These are phyloP conservation scores for Caenorhabditis remanei DNA, from an alignment of 1,140 invertebrate species.

Conservation along the genomic window DNA sequence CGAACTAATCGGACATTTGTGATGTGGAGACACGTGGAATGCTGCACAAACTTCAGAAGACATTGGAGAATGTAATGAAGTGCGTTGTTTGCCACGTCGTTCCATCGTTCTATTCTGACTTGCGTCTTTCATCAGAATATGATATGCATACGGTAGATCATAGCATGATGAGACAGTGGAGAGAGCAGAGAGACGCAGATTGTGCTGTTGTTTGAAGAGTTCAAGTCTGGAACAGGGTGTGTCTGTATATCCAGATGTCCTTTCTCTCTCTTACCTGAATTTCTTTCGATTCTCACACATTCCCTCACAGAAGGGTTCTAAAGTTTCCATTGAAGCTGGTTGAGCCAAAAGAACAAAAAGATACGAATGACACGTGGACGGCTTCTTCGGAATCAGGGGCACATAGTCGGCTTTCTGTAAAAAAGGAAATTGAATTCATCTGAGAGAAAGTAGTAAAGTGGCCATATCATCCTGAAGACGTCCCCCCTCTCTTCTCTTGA, in stretches of 20 bases:
- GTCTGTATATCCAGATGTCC: background rate
- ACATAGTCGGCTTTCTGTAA: constrained; percentile 60
- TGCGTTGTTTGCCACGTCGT: background rate
- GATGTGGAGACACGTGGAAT: constrained; percentile 48
- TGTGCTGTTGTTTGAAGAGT: constrained; percentile 59
- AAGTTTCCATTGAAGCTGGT: constrained; percentile 1
- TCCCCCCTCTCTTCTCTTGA: background rate
- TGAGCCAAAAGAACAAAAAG: constrained; percentile 50
- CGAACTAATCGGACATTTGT: constrained; percentile 10
- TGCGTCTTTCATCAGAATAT: constrained; percentile 42
- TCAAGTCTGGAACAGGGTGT: constrained; percentile 45
- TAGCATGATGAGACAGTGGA: constrained; percentile 35
- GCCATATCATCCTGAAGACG: background rate
- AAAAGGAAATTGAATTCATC: background rate
- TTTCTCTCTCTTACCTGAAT: constrained; percentile 33
- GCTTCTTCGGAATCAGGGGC: constrained; percentile 43
- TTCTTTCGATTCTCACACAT: constrained; percentile 50
- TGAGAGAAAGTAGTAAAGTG: background rate
- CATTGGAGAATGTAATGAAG: constrained; percentile 21
- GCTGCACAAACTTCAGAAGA: constrained; percentile 48
- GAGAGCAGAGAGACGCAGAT: constrained; percentile 45
- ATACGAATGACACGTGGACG: constrained; percentile 50
- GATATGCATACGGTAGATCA: constrained; percentile 61
- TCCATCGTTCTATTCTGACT: constrained; percentile 9
- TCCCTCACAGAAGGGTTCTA: constrained; percentile 42